Conservation (phyloP, 2,888 invertebrate genomes). For the Teinopalpus imperialis region DNA sequence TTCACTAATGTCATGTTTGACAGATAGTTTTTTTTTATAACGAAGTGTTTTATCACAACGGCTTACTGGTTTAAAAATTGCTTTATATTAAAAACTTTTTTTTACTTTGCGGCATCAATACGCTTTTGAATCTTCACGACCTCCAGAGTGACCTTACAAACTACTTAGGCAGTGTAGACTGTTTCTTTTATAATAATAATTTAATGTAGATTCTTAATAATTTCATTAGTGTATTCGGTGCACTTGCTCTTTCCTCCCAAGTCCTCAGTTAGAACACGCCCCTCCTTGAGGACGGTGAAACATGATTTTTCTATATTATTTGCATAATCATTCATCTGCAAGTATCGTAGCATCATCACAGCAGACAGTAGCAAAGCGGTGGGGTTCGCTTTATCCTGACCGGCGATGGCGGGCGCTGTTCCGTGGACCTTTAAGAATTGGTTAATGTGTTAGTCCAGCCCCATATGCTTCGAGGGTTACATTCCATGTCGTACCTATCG, state of each 20-base stretch:
- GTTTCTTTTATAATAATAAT: no score
- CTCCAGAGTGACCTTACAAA: conserved; percentile 14
- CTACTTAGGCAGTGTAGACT: no score
- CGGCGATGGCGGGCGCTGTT: conserved; percentile 98
- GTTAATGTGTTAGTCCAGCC: conserved; percentile 22
- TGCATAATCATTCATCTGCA: conserved; percentile 89
- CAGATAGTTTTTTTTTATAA: no score
- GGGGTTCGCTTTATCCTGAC: conserved; percentile 98
- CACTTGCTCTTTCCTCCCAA: conserved; percentile 96
- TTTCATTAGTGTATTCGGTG: conserved; percentile 96
- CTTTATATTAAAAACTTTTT: no score
- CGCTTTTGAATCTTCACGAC: no score
- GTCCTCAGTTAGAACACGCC: conserved; percentile 93
- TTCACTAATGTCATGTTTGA: no score
- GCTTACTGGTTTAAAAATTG: no score
- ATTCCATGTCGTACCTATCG: no score
- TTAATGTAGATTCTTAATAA: conserved; percentile 67
- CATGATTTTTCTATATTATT: conserved; percentile 91
- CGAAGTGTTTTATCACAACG: no score
- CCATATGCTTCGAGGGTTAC: no score
- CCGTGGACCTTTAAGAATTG: conserved; percentile 90
- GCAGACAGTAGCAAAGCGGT: conserved; percentile 97
- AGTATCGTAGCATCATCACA: conserved; percentile 98
- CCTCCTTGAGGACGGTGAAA: conserved; percentile 92
- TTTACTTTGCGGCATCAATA: no score